These are phyloP conservation scores for Palythoa grandiflora DNA, from an alignment of 92 coral and sea anemone genomes.

Conservation along the genomic window DNA sequence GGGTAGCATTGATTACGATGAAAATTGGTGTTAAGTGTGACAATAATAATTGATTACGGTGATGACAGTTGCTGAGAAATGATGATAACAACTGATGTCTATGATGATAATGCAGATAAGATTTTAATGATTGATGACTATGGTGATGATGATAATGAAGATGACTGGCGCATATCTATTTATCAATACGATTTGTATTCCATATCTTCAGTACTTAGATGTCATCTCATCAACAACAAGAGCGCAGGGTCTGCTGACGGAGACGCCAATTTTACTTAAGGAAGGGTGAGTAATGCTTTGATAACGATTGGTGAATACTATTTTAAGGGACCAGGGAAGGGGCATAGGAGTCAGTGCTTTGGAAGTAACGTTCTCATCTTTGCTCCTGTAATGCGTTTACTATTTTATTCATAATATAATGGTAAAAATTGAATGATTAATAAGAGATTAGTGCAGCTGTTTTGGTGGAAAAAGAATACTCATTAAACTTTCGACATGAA, in stretches of 20 bases:
- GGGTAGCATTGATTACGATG: not conserved
- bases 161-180: no score
- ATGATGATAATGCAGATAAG: not conserved
- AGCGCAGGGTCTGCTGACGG: slow-evolving; percentile 83
- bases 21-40: no score
- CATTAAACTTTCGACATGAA: no score
- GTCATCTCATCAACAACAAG: slow-evolving; percentile 73
- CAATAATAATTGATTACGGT: no score
- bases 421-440: no score
- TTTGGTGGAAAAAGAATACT: no score
- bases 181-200: no score
- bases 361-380: no score
- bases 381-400: not conserved
- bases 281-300: slow-evolving; percentile 75
- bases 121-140: not conserved
- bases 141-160: not conserved
- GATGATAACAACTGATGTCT: not conserved
- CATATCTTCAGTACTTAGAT: slow-evolving; percentile 68
- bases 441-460: no score
- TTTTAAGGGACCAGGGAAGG: no score
- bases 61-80: not conserved
- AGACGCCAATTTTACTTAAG: slow-evolving; percentile 78
- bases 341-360: no score
- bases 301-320: not conserved
- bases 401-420: no score